phyloP scores from a whole-genome alignment of 2,113 vertebrate genomes.

The Synchiropus splendidus region DNA sequence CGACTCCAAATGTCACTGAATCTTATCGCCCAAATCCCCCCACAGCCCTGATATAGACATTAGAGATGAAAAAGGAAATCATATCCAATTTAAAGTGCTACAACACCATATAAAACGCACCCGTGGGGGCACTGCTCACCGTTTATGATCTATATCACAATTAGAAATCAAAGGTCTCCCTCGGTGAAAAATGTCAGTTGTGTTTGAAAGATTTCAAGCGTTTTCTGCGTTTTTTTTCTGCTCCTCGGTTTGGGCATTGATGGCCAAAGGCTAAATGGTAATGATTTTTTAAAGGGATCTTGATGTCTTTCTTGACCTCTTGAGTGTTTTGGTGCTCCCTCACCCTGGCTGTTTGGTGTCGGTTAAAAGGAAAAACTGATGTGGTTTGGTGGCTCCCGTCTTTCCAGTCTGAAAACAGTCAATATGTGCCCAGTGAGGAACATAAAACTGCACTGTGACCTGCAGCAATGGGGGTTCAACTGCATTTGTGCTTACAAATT shows the following conservation, averaged over 20 bases:
- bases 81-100: conserved; percentile 16
- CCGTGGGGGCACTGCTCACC: conserved; percentile 19
- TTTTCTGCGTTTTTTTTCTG: conserved; percentile 12
- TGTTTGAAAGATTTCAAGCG: conserved; percentile 32
- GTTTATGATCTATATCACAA: conserved; percentile 60
- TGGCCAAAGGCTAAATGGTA: conserved; percentile 43
- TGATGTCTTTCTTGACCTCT: conserved; percentile 35
- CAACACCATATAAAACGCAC: conserved; percentile 29
- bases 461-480: no score
- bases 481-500: no score
- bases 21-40: conserved; percentile 40
- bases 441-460: no score
- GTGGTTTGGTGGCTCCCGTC: background rate
- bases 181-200: conserved; percentile 42
- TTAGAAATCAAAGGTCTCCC: conserved; percentile 58
- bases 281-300: conserved; percentile 35
- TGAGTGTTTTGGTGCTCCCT: conserved; percentile 1
- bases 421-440: no score
- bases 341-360: background rate
- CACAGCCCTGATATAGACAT: conserved; percentile 24
- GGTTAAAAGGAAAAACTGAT: background rate
- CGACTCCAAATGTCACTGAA: conserved; percentile 60
- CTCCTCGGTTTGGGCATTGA: conserved; percentile 18
- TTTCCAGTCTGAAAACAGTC: no score
- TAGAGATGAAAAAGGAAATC: conserved; percentile 14